phyloP scores from a whole-genome alignment of 2,888 invertebrate species.

The Doris montereyensis region DNA sequence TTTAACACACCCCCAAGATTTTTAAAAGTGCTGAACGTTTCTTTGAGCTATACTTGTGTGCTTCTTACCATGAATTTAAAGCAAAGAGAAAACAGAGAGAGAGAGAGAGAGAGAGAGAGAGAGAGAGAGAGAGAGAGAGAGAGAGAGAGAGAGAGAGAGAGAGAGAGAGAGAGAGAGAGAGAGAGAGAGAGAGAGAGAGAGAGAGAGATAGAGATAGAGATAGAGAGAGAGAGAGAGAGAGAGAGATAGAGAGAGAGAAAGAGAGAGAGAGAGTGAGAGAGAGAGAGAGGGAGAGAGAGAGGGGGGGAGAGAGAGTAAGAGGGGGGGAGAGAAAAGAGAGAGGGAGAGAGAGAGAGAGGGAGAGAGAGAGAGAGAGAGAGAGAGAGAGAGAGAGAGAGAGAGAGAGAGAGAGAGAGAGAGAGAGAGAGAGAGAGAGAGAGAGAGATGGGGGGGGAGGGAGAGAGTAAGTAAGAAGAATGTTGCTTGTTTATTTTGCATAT shows the following conservation, averaged over 20 bases:
- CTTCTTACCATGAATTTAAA: no score
- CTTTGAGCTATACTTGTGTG: no score
- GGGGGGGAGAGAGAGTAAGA: background rate
- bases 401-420: background rate
- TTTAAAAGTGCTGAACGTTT: no score
- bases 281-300: background rate
- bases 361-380: background rate
- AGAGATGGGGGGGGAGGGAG: background rate
- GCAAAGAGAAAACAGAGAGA: no score
- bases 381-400: background rate
- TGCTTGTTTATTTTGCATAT: background rate
- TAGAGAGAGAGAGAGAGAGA: background rate
- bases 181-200: background rate
- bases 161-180: background rate
- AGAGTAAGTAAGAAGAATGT: background rate
- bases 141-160: background rate
- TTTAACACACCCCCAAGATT: no score
- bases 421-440: background rate
- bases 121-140: no score
- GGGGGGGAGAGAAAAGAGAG: background rate
- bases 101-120: no score
- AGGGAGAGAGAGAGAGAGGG: background rate
- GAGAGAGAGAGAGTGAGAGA: background rate
- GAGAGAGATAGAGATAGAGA: background rate
- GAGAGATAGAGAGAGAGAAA: background rate